Evolutionary conservation across 2,797 vertebrate species (phyloP).

Genomic region (Periophthalmus magnuspinnatus): DNA sequence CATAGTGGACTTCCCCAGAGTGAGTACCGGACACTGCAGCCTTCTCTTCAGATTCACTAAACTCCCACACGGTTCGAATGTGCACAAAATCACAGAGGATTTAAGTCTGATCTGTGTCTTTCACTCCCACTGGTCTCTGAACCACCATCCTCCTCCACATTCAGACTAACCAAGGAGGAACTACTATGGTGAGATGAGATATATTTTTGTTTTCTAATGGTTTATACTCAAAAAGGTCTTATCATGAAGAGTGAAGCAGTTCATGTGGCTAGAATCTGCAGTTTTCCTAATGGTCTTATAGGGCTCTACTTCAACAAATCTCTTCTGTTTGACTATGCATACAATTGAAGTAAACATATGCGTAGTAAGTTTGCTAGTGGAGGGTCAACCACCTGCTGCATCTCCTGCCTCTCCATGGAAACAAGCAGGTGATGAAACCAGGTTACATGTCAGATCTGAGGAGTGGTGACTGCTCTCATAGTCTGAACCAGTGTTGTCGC

Average conservation of each 20-base stretch:
- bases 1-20: background rate
- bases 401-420: too few species aligned
- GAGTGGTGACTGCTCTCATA: too few species aligned
- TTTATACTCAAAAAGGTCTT: background rate
- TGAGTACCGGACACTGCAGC: background rate
- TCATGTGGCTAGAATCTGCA: too few species aligned
- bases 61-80: conserved; percentile 23
- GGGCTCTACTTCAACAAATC: too few species aligned
- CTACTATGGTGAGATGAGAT: background rate
- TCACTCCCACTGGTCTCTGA: conserved; percentile 58
- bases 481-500: too few species aligned
- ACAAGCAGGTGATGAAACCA: too few species aligned
- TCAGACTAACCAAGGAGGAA: conserved; percentile 48
- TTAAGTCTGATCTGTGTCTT: conserved; percentile 37
- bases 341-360: too few species aligned
- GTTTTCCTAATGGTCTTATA: too few species aligned
- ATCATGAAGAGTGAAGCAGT: background rate
- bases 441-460: too few species aligned
- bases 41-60: background rate
- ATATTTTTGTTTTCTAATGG: background rate
- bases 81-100: conserved; percentile 29
- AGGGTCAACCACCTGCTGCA: too few species aligned
- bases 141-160: conserved; percentile 58
- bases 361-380: too few species aligned
- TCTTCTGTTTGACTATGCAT: too few species aligned